phyloP scores from a whole-genome alignment of 2,113 vertebrate genomes.

The Gallinago jamesoni region DNA sequence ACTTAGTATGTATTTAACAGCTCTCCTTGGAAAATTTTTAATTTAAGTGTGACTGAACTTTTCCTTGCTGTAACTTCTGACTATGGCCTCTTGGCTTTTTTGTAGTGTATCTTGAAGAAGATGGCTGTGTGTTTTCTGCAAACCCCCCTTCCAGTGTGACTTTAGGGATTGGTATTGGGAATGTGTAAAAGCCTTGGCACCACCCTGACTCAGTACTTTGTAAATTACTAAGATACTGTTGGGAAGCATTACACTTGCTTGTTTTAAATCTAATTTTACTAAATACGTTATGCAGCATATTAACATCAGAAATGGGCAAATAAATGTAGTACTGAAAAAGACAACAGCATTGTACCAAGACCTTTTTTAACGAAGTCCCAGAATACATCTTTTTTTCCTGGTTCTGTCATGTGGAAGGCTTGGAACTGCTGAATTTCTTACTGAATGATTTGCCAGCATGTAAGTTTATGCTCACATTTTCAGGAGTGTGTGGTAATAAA shows the following conservation, averaged over 20 bases:
- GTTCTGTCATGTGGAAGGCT: neutral
- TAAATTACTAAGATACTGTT: neutral
- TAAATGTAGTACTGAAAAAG: neutral
- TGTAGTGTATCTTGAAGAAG: neutral
- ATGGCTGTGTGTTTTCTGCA: neutral
- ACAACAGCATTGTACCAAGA: neutral
- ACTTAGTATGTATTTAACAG: neutral
- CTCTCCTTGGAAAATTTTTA: neutral
- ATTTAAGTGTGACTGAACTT: neutral
- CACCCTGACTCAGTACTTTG: neutral
- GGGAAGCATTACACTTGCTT: neutral
- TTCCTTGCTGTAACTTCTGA: neutral
- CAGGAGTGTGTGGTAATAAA: neutral
- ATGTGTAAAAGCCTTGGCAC: neutral
- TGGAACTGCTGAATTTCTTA: neutral
- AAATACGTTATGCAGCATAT: neutral
- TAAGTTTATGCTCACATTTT: slow-evolving; percentile 26
- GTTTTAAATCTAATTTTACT: neutral
- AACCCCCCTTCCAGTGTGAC: fast-evolving
- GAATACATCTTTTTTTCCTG: neutral
- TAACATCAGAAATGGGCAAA: neutral
- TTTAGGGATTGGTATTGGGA: neutral
- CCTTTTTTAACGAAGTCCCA: neutral
- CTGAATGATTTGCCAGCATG: neutral
- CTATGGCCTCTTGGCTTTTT: neutral